Percentiles rank a stretch among this genome's conserved stretches.
Evolutionary conservation across 2,888 invertebrate species (phyloP).

Genomic region (Ophioninae sp.): DNA sequence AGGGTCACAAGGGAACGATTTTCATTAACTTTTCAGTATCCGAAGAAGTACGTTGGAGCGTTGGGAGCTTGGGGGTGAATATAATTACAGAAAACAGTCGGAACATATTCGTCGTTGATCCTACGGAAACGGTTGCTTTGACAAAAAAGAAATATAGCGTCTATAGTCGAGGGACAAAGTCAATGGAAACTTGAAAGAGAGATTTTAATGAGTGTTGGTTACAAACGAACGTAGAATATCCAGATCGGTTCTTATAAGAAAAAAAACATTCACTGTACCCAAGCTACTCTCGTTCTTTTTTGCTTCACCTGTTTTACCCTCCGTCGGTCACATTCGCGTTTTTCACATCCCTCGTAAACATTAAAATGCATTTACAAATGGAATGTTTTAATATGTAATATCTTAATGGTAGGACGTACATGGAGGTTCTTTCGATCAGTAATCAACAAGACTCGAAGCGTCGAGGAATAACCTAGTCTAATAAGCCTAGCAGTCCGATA

Average conservation of each 20-base stretch:
- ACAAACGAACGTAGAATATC: neutral
- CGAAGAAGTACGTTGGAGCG: neutral
- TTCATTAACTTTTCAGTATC: neutral
- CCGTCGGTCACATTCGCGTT: too few species aligned
- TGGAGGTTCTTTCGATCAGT: slow-evolving; percentile 10
- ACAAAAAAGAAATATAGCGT: neutral
- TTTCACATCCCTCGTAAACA: neutral
- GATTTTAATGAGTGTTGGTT: neutral
- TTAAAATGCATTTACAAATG: slow-evolving; percentile 23
- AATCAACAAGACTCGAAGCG: neutral
- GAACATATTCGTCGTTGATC: neutral
- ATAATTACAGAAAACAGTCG: slow-evolving; percentile 1
- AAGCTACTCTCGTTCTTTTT: neutral
- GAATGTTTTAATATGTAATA: slow-evolving; percentile 30
- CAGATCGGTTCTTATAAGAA: neutral
- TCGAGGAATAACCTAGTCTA: neutral
- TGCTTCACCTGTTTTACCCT: neutral
- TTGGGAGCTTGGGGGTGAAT: neutral
- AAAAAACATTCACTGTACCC: neutral
- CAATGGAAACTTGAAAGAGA: neutral
- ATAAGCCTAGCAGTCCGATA: neutral
- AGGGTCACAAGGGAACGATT: neutral
- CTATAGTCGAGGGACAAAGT: neutral
- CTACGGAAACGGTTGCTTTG: neutral
- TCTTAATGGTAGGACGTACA: neutral